Evolutionary conservation across 2,797 vertebrate genomes (phyloP).

Genomic region (Pogonophryne albipinna): DNA sequence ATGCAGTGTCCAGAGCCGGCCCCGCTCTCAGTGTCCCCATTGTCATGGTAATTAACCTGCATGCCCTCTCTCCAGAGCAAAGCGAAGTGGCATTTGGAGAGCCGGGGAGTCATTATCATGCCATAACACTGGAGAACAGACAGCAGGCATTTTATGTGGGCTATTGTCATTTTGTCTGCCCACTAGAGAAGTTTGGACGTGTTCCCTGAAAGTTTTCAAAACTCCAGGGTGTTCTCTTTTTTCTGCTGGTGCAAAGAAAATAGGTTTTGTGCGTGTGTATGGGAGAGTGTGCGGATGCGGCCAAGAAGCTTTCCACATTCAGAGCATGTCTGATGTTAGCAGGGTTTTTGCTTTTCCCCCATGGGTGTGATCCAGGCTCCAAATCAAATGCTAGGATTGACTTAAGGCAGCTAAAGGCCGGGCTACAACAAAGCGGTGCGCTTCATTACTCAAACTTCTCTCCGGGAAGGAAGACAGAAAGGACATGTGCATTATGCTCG

Average conservation of each 20-base stretch:
- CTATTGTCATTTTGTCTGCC: slow-evolving; percentile 72
- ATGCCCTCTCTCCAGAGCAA: slow-evolving; percentile 82
- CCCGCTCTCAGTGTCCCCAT: slow-evolving; percentile 78
- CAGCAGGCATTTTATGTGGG: slow-evolving; percentile 68
- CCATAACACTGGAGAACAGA: slow-evolving; percentile 74
- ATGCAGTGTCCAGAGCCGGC: slow-evolving; percentile 79
- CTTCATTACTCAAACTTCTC: slow-evolving; percentile 69
- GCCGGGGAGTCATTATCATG: slow-evolving; percentile 87
- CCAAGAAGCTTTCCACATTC: slow-evolving; percentile 71
- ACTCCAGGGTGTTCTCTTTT: slow-evolving; percentile 53
- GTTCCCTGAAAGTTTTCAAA: slow-evolving; percentile 64
- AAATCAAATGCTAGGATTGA: slow-evolving; percentile 77
- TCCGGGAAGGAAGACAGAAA: slow-evolving; percentile 57
- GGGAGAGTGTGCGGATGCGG: slow-evolving; percentile 44
- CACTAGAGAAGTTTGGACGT: slow-evolving; percentile 65
- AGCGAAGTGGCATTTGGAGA: slow-evolving; percentile 84
- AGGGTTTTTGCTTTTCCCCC: slow-evolving; percentile 53
- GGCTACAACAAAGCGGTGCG: slow-evolving; percentile 64
- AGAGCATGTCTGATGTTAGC: slow-evolving; percentile 66
- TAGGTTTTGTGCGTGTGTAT: slow-evolving; percentile 49
- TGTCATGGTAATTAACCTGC: slow-evolving; percentile 89
- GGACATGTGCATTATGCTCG: slow-evolving; percentile 58
- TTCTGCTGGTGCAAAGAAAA: slow-evolving; percentile 54
- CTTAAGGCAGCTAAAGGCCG: slow-evolving; percentile 67
- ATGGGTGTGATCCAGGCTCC: slow-evolving; percentile 69